phyloP scores from a whole-genome alignment of 37 sponge, comb jelly and placozoan genomes.

The Mnemiopsis leidyi region DNA sequence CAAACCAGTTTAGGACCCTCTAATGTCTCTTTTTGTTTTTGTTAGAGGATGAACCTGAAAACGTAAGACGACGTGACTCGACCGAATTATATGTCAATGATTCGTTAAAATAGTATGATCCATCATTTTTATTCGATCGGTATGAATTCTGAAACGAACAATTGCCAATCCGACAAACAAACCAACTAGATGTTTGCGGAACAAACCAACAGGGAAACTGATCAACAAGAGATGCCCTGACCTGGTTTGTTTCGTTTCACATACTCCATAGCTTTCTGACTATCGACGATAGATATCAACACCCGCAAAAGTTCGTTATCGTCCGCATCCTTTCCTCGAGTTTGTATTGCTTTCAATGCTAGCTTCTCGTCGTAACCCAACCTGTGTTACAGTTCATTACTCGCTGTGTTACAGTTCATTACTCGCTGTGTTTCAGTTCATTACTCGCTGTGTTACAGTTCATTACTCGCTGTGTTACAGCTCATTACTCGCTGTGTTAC shows the following conservation, averaged over 20 bases:
- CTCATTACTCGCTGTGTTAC: no score
- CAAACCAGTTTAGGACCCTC: not conserved
- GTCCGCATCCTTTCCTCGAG: conserved; percentile 20
- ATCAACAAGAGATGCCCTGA: no score
- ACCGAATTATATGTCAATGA: no score
- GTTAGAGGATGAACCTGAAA: conserved; percentile 43
- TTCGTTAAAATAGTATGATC: no score
- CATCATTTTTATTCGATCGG: no score
- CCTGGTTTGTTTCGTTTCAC: conserved; percentile 56
- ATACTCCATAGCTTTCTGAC: conserved; percentile 64
- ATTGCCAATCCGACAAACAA: not conserved
- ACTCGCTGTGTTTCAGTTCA: not conserved
- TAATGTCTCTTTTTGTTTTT: conserved; percentile 61
- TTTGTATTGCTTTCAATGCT: conserved; percentile 48
- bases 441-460: not conserved
- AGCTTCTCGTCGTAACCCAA: conserved; percentile 59
- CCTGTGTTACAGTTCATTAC: not conserved
- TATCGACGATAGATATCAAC: conserved; percentile 44
- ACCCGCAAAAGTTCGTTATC: conserved; percentile 42
- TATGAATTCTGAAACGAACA: no score
- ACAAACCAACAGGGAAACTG: no score
- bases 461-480: no score
- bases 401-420: not conserved
- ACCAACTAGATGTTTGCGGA: not conserved
- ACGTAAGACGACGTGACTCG: not conserved